Base-by-base conservation (phyloP, 2,888 invertebrate genomes). In the Sinohyriopsis cumingii region DNA sequence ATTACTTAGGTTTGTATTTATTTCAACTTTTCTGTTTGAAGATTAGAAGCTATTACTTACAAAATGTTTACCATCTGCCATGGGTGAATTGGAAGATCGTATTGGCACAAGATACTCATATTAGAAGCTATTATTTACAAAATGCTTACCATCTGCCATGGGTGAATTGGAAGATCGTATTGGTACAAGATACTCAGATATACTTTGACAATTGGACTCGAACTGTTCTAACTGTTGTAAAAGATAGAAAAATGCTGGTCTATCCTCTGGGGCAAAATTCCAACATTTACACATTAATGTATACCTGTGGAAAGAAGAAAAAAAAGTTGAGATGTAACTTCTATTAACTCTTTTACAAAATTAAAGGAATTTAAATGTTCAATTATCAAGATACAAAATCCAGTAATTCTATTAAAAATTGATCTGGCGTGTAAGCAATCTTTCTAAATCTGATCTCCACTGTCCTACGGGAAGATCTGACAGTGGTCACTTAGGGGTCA, bases 201-300 rank as follows among this genome's bases (percentile, higher is more conserved):
- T 78, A 63, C 80, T 78, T 18, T 73, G 68, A 76, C 85, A 85
- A 54, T 82, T 82, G 59, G 86, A 82, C 28, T 84, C 74, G 73
- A 85, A 84, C 63, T 79, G 73, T 63, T 86, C 82, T 45, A 87
- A 76, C 54, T 82, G 76, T 62, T 84, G 79, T 19, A 84, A 76
- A 18, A 87, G 75, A 62, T 68, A 76, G 20, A 82, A 71, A 90
- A 98, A 98, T 64, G 95, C 95, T 2, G 98, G 98, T 70, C 98
- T 92, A 76, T 94, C 93, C 75, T 95, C 95, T 0, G 95, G 93
- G 62, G 93, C 92, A 85, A 94, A 95, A 84, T 93, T 94, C 98
- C 98, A 98, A 89, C 98, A 98, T 83, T 93, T 93, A 75, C 94
- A 91, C 93, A 98, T 96, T 68, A 98, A 90, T 80, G 94, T 92